phyloP scores from a whole-genome alignment of 1,140 invertebrate genomes.

The Drosophila neocordata region DNA sequence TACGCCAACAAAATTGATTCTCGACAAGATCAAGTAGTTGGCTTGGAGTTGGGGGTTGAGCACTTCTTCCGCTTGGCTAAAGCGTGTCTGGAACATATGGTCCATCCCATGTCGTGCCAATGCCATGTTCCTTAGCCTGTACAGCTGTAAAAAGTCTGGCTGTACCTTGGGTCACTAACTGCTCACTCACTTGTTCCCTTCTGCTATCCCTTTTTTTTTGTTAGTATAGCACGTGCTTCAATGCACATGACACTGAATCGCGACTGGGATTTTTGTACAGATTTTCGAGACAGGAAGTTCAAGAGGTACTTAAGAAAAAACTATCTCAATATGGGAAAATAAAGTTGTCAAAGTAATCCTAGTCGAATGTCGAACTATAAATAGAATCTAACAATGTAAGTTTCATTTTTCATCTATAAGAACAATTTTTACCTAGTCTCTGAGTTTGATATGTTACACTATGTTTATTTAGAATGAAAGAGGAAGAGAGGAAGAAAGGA shows the following conservation, averaged over 20 bases:
- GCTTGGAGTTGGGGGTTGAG: slow-evolving; percentile 9
- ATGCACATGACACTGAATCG: slow-evolving; percentile 75
- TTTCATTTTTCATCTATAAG: too few relatives aligned
- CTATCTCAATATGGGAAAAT: neutral
- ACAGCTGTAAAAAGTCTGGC: slow-evolving; percentile 68
- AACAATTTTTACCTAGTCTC: too few relatives aligned
- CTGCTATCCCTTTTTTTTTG: slow-evolving; percentile 33
- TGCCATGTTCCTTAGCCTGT: slow-evolving; percentile 27
- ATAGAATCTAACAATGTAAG: too few relatives aligned
- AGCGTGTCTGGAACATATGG: slow-evolving; percentile 79
- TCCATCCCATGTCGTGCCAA: neutral
- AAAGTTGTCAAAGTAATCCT: too few relatives aligned
- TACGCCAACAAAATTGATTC: slow-evolving; percentile 50
- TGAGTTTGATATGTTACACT: too few relatives aligned
- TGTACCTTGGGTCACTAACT: slow-evolving; percentile 9
- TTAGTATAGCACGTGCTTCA: slow-evolving; percentile 72
- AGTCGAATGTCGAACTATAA: too few relatives aligned
- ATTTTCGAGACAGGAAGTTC: slow-evolving; percentile 14
- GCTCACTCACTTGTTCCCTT: neutral
- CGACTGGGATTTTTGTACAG: slow-evolving; percentile 11
- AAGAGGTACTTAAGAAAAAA: too few relatives aligned
- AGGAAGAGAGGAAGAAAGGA: too few relatives aligned
- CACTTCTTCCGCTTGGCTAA: slow-evolving; percentile 75
- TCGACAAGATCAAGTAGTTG: slow-evolving; percentile 1
- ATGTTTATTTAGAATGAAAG: too few relatives aligned